A percentile compares a stretch with the other conserved stretches of the same genome.
Evolutionary conservation across 2,113 vertebrate species (phyloP).

Genomic region (Dicaeum eximium): DNA sequence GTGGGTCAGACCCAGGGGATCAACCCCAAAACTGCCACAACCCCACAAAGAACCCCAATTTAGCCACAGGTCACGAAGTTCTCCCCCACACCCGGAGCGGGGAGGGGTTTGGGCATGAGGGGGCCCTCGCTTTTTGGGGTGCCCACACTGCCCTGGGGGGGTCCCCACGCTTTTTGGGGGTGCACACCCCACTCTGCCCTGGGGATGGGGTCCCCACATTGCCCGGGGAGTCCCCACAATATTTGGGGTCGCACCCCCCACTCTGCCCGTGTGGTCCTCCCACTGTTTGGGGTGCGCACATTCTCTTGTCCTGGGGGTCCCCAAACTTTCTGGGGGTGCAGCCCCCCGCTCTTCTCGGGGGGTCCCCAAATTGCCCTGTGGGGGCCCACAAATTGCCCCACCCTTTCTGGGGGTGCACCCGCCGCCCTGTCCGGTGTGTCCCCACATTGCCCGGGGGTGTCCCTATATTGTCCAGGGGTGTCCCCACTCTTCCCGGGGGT

Average conservation of each 20-base stretch:
- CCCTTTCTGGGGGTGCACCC: neutral
- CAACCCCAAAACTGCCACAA: neutral
- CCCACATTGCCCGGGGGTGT: neutral
- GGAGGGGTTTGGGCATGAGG: neutral
- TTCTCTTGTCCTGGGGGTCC: too few relatives aligned
- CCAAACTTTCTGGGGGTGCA: neutral
- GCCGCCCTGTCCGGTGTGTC: too few relatives aligned
- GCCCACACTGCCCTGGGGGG: too few relatives aligned
- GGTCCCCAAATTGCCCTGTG: too few relatives aligned
- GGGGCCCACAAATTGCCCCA: too few relatives aligned
- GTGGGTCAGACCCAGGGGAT: neutral
- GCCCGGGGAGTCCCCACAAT: neutral
- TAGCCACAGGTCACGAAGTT: fast-evolving
- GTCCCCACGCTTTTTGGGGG: neutral
- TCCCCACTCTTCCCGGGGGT: too few relatives aligned
- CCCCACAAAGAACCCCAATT: neutral
- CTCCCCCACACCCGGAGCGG: fast-evolving
- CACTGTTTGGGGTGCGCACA: neutral
- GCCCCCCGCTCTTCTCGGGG: fast-evolving
- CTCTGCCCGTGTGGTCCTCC: fast-evolving
- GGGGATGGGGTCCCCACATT: neutral
- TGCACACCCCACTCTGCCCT: neutral
- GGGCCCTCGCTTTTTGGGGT: neutral
- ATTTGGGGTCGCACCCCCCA: fast-evolving
- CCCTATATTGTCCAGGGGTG: neutral